phyloP scores from a whole-genome alignment of 2,113 vertebrate species.

The Eptesicus fuscus region DNA sequence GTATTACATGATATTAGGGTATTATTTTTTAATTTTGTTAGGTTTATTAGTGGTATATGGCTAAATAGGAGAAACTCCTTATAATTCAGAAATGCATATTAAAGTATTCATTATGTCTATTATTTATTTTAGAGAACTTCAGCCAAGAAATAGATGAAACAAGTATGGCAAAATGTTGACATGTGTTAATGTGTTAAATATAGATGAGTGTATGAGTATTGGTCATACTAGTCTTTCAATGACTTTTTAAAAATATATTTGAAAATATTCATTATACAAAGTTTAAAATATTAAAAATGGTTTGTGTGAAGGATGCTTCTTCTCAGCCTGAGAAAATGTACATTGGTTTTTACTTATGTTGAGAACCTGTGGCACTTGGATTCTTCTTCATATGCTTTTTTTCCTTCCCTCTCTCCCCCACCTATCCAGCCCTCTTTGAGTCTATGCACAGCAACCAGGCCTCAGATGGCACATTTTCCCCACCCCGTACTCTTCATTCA shows the following conservation, averaged over 20 bases:
- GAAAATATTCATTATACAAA: conserved; percentile 13
- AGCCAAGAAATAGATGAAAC: conserved; percentile 26
- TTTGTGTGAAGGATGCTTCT: conserved; percentile 12
- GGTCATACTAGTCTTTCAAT: not conserved
- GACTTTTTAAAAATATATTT: not conserved
- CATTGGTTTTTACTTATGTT: not conserved
- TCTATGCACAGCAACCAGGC: conserved; percentile 86
- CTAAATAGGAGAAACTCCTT: conserved; percentile 6
- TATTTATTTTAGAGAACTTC: conserved; percentile 27
- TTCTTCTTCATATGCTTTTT: conserved; percentile 18
- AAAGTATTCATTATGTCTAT: conserved; percentile 8
- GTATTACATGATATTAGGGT: not conserved
- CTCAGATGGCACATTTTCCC: conserved; percentile 88
- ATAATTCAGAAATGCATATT: conserved; percentile 6
- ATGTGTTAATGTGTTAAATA: conserved; percentile 4
- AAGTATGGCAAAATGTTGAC: not conserved
- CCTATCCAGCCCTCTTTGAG: conserved; percentile 87
- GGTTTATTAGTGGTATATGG: not conserved
- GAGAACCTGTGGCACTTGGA: not conserved
- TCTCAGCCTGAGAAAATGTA: not conserved
- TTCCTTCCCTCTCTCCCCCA: conserved; percentile 76
- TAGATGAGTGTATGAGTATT: not conserved
- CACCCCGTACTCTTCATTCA: conserved; percentile 89
- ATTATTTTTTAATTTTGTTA: conserved; percentile 12
- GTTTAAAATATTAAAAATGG: conserved; percentile 42